A percentile compares a stretch with the other conserved stretches of the same genome.
Conservation (phyloP, 1,140 invertebrate species). For the Aphis gossypii region DNA sequence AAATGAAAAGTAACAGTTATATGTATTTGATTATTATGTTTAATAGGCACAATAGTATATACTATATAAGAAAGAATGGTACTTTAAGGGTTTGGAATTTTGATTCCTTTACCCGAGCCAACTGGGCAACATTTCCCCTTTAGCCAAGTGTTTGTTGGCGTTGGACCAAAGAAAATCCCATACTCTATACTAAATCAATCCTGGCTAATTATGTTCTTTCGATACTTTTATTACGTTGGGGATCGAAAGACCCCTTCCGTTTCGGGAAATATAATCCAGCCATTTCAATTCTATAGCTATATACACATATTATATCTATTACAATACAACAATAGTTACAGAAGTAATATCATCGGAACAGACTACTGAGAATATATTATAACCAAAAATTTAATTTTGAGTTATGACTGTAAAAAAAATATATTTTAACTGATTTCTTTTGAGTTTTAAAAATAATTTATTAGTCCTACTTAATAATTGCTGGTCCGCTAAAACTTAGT, state of each 20-base stretch:
- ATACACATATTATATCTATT: too few species aligned
- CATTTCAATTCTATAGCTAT: neutral
- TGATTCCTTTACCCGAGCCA: constrained; percentile 33
- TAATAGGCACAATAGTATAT: neutral
- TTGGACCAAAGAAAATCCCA: neutral
- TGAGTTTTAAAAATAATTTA: too few species aligned
- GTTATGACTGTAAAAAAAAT: too few species aligned
- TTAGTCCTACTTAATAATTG: too few species aligned
- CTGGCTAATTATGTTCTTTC: constrained; percentile 40
- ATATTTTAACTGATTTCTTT: too few species aligned
- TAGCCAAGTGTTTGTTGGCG: constrained; percentile 16
- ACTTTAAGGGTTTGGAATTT: neutral
- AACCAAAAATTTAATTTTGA: too few species aligned
- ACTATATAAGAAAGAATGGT: neutral
- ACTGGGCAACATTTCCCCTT: constrained; percentile 9
- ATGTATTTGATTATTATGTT: constrained; percentile 28
- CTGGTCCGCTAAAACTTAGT: too few species aligned
- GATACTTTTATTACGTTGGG: neutral
- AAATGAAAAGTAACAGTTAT: neutral
- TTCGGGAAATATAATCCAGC: neutral
- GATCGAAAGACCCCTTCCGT: neutral
- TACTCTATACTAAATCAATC: constrained; percentile 48
- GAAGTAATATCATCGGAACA: neutral
- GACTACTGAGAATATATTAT: neutral
- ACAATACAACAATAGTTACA: neutral